Evolutionary conservation across 2,888 invertebrate species (phyloP), one percentile per base, ranked within the genome.

Genomic region (Tyria jacobaeae): DNA sequence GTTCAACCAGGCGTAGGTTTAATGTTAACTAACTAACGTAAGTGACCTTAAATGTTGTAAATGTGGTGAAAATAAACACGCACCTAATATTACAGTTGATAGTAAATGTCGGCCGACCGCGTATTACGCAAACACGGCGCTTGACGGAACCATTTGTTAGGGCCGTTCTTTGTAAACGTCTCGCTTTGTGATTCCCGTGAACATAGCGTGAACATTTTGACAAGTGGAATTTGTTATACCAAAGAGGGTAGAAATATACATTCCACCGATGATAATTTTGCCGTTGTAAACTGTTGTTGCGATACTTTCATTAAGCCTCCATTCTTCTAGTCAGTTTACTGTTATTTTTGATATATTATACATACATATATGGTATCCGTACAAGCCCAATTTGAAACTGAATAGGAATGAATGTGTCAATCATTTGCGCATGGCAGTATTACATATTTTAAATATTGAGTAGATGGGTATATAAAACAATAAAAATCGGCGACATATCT

Each of bases 201-300:
- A 87, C 88, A 84, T 84, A 86, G 88, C 89, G 90, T 88, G 88
- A 90, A 90, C 88, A 87, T 91, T 92, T 92, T 91, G 91, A 91
- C 90, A 90, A 88, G 86, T 86, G 85, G 86, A 88, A 90, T 90
- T 91, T 90, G 89, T 91, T 90, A 85, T 83, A 84, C 81, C 85
- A 86, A 84, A 82, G 82, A 81, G 82, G 82, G 82, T 80, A 75
- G 73, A 78, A 81, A 85, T 79, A 78, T 76, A 82, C 76, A 81
- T 78, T 76, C 74, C 77, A 70, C 75, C 80, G 79, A 82, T 82
- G 81, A 84, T 85, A 86, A 82, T 80, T 85, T 79, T 80, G 72
- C 78, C 73, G 75, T 73, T 73, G 70, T 55, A 62, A 81, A 75
- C 72, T 70, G 69, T 65, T 70, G 49, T 60, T 68, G 71, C 66